phyloP scores from a whole-genome alignment of 2,888 invertebrate genomes.

The Tholera decimalis region DNA sequence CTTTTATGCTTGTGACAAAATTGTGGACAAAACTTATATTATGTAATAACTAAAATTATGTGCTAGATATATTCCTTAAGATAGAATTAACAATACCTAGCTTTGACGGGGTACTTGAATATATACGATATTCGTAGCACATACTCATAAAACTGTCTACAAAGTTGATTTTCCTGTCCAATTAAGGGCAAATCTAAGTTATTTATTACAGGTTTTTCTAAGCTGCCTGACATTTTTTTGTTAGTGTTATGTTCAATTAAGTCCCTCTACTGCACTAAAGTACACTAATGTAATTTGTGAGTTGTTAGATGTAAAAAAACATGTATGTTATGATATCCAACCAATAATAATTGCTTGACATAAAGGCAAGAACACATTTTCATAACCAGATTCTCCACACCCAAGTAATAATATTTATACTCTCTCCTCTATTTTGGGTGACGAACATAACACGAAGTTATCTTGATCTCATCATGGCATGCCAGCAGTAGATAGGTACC shows the following conservation, averaged over 20 bases:
- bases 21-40: conserved; percentile 30
- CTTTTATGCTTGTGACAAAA: conserved; percentile 62
- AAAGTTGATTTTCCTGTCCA: background rate
- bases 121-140: background rate
- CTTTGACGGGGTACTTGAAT: conserved; percentile 3
- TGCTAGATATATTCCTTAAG: too few relatives aligned
- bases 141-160: conserved; percentile 1
- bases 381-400: conserved; percentile 8
- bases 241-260: too few relatives aligned
- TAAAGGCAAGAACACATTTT: conserved; percentile 4
- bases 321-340: background rate
- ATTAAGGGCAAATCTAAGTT: background rate
- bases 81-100: too few relatives aligned
- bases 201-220: background rate
- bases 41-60: too few relatives aligned
- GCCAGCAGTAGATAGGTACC: conserved; percentile 4
- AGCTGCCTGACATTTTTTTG: background rate
- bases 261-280: too few relatives aligned
- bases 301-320: too few relatives aligned
- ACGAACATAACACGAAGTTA: conserved; percentile 33
- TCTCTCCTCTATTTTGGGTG: conserved; percentile 43
- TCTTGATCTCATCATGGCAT: conserved; percentile 50
- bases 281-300: too few relatives aligned
- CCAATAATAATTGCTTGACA: background rate
- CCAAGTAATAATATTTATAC: conserved; percentile 40